Percentiles rank a stretch among this genome's conserved stretches.
Evolutionary conservation across 64 coral and sea anemone genomes (phyloP).

Genomic region (Exaiptasia diaphana): DNA sequence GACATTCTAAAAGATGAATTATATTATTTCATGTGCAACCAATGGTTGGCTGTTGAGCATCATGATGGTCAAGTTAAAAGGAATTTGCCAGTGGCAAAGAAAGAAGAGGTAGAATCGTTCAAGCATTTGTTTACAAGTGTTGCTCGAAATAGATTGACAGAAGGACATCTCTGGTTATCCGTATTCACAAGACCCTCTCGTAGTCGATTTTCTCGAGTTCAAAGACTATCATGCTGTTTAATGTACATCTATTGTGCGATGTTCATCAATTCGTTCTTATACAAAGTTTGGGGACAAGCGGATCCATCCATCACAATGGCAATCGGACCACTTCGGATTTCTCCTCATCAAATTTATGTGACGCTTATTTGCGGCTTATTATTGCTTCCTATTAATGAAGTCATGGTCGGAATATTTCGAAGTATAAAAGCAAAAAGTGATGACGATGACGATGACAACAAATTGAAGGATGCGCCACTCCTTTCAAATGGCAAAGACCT

Average conservation of each 20-base stretch:
- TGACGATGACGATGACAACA: not conserved
- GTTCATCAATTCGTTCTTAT: constrained; percentile 63
- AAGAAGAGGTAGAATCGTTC: constrained; percentile 39
- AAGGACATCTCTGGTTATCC: constrained; percentile 78
- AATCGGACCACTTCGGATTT: constrained; percentile 18
- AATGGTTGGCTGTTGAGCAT: constrained; percentile 77
- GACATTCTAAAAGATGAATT: constrained; percentile 42
- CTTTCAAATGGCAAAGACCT: not conserved
- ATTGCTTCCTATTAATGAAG: constrained; percentile 68
- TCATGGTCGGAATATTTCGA: constrained; percentile 52
- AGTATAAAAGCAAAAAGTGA: not conserved
- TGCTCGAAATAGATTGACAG: constrained; percentile 35
- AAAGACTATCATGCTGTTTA: constrained; percentile 75
- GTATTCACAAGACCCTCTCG: constrained; percentile 47
- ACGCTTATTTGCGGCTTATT: constrained; percentile 57
- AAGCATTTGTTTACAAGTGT: constrained; percentile 52
- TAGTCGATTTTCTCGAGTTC: constrained; percentile 72
- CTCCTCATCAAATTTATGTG: constrained; percentile 10
- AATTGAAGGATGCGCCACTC: not conserved
- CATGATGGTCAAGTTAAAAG: constrained; percentile 66
- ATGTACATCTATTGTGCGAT: constrained; percentile 51
- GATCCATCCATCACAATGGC: constrained; percentile 6
- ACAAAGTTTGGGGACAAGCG: constrained; percentile 5
- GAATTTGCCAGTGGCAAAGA: constrained; percentile 31
- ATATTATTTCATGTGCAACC: constrained; percentile 75